phyloP scores from a whole-genome alignment of 2,888 invertebrate genomes.

The Cenopis cana region DNA sequence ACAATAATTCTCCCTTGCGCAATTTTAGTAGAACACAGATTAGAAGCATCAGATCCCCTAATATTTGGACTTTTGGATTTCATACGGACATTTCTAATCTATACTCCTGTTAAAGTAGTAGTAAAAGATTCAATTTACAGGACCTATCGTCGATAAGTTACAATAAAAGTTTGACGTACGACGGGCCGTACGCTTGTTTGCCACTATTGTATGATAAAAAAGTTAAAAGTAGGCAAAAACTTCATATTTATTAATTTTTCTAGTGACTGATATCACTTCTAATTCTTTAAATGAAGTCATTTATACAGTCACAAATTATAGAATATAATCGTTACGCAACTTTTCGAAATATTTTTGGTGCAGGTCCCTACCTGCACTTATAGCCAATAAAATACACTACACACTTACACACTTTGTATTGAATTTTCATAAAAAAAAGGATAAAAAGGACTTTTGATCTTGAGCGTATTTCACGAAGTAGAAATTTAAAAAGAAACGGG shows the following conservation, averaged over 20 bases:
- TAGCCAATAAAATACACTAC: too few relatives aligned
- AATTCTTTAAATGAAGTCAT: too few relatives aligned
- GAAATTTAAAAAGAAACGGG: too few relatives aligned
- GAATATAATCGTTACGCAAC: neutral
- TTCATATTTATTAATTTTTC: neutral
- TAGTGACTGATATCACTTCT: too few relatives aligned
- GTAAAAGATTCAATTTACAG: neutral
- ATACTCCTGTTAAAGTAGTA: neutral
- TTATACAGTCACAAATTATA: neutral
- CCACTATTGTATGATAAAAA: neutral
- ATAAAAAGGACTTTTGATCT: too few relatives aligned
- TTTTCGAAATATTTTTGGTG: neutral
- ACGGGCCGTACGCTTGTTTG: too few relatives aligned
- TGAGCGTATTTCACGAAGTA: too few relatives aligned
- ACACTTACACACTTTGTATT: too few relatives aligned
- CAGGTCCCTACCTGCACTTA: too few relatives aligned
- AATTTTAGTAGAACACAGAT: neutral
- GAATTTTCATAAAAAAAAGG: too few relatives aligned
- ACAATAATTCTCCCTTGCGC: constrained; percentile 4
- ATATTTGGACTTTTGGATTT: constrained; percentile 17
- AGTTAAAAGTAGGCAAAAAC: neutral
- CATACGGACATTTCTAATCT: constrained; percentile 3
- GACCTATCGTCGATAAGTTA: neutral
- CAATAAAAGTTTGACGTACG: neutral
- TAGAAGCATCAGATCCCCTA: neutral